phyloP scores from a whole-genome alignment of 2,113 vertebrate genomes.

The Oceanodroma tethys region DNA sequence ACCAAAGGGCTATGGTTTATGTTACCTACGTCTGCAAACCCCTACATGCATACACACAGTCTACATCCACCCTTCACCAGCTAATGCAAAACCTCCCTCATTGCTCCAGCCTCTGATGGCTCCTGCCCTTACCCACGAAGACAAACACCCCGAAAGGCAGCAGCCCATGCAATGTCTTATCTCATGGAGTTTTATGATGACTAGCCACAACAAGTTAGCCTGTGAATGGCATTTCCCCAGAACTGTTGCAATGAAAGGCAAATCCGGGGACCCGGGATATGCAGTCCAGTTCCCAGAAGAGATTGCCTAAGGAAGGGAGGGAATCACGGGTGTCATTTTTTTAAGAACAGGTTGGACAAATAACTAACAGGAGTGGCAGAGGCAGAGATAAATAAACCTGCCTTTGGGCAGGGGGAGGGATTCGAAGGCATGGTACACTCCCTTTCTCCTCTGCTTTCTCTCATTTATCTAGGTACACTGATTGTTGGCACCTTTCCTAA shows the following conservation, averaged over 20 bases:
- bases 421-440: background rate
- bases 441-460: background rate
- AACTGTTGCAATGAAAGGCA: background rate
- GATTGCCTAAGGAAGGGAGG: background rate
- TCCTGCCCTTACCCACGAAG: background rate
- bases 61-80: background rate
- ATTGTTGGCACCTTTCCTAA: background rate
- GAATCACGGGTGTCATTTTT: accelerated
- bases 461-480: background rate
- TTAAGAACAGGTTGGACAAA: background rate
- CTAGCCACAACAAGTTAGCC: background rate
- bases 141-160: background rate
- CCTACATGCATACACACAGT: no score
- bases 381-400: background rate
- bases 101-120: background rate
- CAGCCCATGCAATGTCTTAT: background rate
- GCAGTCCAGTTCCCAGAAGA: background rate
- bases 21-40: background rate
- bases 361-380: background rate
- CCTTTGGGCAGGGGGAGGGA: background rate
- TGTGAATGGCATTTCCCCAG: background rate
- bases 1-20: background rate
- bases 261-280: background rate
- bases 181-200: accelerated
- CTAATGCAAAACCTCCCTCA: background rate